Evolutionary conservation across 2,888 invertebrate species (phyloP), one percentile per base, ranked within the genome.

Genomic region (Dasypogon diadema): DNA sequence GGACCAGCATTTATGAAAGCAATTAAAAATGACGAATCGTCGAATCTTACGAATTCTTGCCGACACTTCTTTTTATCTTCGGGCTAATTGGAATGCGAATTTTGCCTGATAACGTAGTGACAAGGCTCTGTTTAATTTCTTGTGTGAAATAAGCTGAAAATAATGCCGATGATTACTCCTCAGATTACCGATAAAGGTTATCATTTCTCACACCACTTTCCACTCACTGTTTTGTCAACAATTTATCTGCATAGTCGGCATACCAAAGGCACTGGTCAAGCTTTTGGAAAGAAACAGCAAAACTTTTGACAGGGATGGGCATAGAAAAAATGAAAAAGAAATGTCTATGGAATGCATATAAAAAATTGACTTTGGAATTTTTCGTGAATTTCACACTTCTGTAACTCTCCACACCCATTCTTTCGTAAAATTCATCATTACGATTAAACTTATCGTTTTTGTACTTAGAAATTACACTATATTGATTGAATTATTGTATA

Each of bases 341-440:
- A 76, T 60, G 68, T 74, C 76, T 60, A 76, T 76, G 76, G 76
- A 76, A 76, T 76, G 76, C 76, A 68, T 63, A 73, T 76, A 73
- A 76, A 76, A 68, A 68, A 68, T 68, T 46, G 48, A 46, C 26
- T 68, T 21, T 68, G 65, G 65, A 68, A 68, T 68, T 68, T 68
- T 48, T 68, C 26, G 12, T 24, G 26, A 26, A 68, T 68, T 48
- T 68, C 48, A 26, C 46, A 68, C 48, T 46, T 26, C 26, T 22
- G 24, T 48, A 10, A 5, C 21, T 12, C 30, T 37, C 60, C 60
- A 60, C 60, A 37, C 60, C 60, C 60, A 34, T 60, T 21, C 21
- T 18, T 60, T 37, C n/a, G 8, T 30, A 34, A 10, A 42, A 60
- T 26, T 60, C 21, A 10, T 37, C 37, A 8, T 37, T 16, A 37